Evolutionary conservation across 2,797 vertebrate genomes (phyloP).

Genomic region (Ambastaia sidthimunki): DNA sequence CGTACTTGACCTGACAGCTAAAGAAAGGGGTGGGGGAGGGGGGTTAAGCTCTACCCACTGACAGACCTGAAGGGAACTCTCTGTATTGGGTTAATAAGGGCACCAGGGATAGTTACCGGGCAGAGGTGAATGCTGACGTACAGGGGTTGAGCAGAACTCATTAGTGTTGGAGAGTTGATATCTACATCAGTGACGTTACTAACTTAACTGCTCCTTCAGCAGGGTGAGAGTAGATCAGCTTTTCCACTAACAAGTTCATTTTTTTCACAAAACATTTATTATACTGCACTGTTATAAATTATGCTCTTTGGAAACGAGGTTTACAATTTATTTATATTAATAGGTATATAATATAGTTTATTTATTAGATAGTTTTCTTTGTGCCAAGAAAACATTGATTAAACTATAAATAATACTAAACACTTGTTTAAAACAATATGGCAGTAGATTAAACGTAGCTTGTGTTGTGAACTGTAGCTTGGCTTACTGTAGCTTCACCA

Average conservation of each 20-base stretch:
- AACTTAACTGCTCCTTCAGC: too few species aligned
- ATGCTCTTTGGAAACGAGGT: too few species aligned
- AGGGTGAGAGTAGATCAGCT: too few species aligned
- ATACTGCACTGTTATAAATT: too few species aligned
- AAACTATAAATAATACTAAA: too few species aligned
- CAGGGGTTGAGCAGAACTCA: neutral
- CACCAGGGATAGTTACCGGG: slow-evolving; percentile 26
- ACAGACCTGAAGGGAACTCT: slow-evolving; percentile 42
- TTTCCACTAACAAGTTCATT: too few species aligned
- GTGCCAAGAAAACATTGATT: too few species aligned
- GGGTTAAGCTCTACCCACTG: slow-evolving; percentile 39
- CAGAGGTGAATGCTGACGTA: slow-evolving; percentile 1
- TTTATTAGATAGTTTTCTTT: too few species aligned
- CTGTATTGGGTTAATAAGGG: slow-evolving; percentile 48
- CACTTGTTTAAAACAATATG: too few species aligned
- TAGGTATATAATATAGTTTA: too few species aligned
- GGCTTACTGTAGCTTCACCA: neutral
- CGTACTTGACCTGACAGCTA: slow-evolving; percentile 63
- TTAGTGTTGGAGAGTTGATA: neutral
- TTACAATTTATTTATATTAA: too few species aligned
- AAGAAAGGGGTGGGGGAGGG: slow-evolving; percentile 31
- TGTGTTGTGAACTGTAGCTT: neutral
- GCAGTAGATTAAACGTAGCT: slow-evolving; percentile 19
- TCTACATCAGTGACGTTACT: neutral
- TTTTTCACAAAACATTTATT: too few species aligned